Percentiles rank a stretch among this genome's conserved stretches.
These are phyloP conservation scores for Onthophagus taurus DNA, from an alignment of 1,140 invertebrate genomes.

Conservation along the genomic window DNA sequence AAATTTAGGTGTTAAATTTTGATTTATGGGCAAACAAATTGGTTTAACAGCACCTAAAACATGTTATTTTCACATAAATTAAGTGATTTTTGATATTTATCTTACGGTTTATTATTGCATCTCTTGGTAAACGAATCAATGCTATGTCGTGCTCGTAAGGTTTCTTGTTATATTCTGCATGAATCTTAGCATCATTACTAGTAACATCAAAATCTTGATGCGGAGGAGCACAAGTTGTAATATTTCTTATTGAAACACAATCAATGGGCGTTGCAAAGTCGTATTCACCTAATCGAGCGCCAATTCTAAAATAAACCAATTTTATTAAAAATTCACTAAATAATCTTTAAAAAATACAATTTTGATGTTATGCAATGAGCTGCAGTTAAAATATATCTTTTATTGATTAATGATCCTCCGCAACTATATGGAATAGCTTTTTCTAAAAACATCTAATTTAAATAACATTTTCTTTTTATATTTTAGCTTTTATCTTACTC, in stretches of 20 bases:
- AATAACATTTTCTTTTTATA: no score
- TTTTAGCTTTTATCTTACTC: constrained; percentile 35
- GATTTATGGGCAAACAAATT: constrained; percentile 4
- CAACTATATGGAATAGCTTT: constrained; percentile 42
- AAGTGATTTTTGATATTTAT: no score
- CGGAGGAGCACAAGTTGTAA: constrained; percentile 42
- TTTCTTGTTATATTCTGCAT: constrained; percentile 43
- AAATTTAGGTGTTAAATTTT: no score
- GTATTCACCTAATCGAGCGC: constrained; percentile 54
- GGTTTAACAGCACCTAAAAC: constrained; percentile 3
- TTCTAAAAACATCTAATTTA: no score
- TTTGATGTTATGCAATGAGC: constrained; percentile 53
- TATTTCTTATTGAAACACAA: constrained; percentile 41
- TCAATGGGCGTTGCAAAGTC: constrained; percentile 46
- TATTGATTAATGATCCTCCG: constrained; percentile 54
- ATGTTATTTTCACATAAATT: background rate
- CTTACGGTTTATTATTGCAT: background rate
- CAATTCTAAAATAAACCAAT: constrained; percentile 32
- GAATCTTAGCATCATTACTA: constrained; percentile 36
- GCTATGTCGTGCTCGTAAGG: constrained; percentile 51
- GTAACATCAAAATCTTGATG: constrained; percentile 47
- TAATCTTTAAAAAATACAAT: constrained; percentile 26
- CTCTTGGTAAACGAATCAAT: constrained; percentile 44
- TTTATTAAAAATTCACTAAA: background rate
- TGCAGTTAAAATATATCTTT: constrained; percentile 59